These are phyloP conservation scores for Acanthisitta chloris DNA, from an alignment of 2,113 vertebrate species.

Conservation along the genomic window DNA sequence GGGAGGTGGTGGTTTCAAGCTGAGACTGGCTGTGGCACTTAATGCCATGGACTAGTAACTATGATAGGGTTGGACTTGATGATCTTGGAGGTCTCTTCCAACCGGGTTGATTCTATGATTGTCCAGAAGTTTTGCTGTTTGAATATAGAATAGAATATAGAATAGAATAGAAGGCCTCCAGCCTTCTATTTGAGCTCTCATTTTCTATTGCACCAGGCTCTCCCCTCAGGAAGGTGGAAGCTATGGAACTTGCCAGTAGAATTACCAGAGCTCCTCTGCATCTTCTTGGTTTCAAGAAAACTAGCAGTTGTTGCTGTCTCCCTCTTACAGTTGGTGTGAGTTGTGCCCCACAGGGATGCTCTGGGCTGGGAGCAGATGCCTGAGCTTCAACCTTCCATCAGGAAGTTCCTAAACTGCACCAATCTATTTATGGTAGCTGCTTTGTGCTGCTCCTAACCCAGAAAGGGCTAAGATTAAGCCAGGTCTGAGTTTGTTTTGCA, in stretches of 20 bases:
- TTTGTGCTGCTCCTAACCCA: slow-evolving; percentile 48
- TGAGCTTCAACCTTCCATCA: slow-evolving; percentile 7
- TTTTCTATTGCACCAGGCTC: background rate
- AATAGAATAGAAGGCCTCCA: too few relatives aligned
- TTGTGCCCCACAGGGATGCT: background rate
- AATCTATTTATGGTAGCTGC: slow-evolving; percentile 57
- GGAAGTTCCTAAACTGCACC: slow-evolving; percentile 50
- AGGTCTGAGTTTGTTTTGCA: background rate
- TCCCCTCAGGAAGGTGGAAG: background rate
- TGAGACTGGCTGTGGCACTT: too few relatives aligned
- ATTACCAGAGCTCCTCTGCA: background rate
- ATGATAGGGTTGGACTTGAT: too few relatives aligned
- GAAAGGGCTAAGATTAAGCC: slow-evolving; percentile 24
- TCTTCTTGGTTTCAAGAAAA: background rate
- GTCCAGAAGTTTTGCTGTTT: too few relatives aligned
- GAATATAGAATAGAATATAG: too few relatives aligned
- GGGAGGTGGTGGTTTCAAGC: too few relatives aligned
- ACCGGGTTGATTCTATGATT: too few relatives aligned
- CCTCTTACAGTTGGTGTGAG: background rate
- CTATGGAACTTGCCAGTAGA: background rate
- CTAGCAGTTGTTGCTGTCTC: background rate
- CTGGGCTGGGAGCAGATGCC: slow-evolving; percentile 17
- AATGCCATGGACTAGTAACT: too few relatives aligned
- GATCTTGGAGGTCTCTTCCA: too few relatives aligned
- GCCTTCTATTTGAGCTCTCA: background rate